phyloP scores from a whole-genome alignment of 1,140 invertebrate genomes.

The Ostrea edulis region DNA sequence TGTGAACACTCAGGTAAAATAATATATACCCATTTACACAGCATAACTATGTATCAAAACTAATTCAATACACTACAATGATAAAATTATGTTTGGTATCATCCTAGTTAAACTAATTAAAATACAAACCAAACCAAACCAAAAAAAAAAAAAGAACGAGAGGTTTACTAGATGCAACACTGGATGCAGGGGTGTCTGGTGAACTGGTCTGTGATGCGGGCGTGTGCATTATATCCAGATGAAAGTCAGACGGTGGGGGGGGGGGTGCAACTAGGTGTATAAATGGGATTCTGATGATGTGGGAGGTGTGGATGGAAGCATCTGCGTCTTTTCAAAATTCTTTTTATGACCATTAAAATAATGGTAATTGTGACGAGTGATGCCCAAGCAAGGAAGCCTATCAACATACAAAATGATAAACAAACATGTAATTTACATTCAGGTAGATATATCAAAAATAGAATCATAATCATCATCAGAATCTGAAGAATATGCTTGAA shows the following conservation, averaged over 20 bases:
- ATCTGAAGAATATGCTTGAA: conserved; percentile 29
- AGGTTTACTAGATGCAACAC: neutral
- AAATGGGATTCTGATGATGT: conserved; percentile 1
- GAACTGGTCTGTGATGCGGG: neutral
- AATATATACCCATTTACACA: too few relatives aligned
- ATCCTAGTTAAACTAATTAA: too few relatives aligned
- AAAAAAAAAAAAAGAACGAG: neutral
- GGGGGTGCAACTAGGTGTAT: neutral
- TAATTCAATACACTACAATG: conserved; percentile 1
- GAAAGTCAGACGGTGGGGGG: neutral
- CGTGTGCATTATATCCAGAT: neutral
- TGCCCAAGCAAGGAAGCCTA: conserved; percentile 30
- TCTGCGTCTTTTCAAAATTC: conserved; percentile 2
- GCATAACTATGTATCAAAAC: too few relatives aligned
- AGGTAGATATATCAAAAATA: conserved; percentile 13
- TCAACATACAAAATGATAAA: conserved; percentile 34
- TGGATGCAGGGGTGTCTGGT: conserved; percentile 24
- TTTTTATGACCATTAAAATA: neutral
- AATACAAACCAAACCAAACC: too few relatives aligned
- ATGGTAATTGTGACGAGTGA: neutral
- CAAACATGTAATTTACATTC: neutral
- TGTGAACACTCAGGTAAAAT: too few relatives aligned
- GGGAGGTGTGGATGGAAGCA: neutral
- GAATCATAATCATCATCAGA: conserved; percentile 18
- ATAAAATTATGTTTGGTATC: too few relatives aligned